phyloP scores from a whole-genome alignment of 2,113 vertebrate genomes.

The Macrotis lagotis region DNA sequence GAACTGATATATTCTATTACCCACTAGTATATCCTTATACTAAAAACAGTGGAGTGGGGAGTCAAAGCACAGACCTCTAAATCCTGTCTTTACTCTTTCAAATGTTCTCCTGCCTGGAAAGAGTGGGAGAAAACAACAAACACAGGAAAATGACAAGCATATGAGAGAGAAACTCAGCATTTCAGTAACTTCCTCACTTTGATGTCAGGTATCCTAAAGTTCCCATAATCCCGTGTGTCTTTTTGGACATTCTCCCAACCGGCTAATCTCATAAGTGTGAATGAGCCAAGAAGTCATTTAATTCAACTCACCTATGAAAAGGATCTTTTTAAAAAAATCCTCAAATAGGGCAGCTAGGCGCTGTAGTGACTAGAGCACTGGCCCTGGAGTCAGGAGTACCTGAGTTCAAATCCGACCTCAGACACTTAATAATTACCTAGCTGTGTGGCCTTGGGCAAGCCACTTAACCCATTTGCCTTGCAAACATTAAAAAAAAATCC shows the following conservation, averaged over 20 bases:
- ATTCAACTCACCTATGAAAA: not conserved
- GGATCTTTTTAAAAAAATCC: not conserved
- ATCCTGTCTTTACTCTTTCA: conserved; percentile 68
- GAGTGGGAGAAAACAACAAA: conserved; percentile 83
- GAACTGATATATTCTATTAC: too few relatives aligned
- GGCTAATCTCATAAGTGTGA: not conserved
- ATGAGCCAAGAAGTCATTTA: too few relatives aligned
- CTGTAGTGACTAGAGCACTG: too few relatives aligned
- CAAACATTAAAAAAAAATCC: too few relatives aligned
- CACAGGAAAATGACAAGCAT: not conserved
- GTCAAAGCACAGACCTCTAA: not conserved
- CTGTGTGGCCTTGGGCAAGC: too few relatives aligned
- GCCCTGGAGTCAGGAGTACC: too few relatives aligned
- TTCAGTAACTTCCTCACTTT: not conserved
- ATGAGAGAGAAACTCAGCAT: not conserved
- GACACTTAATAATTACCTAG: too few relatives aligned
- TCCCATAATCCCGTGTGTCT: not conserved
- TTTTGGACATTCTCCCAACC: not conserved
- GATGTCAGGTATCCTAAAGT: not conserved
- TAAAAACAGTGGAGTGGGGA: not conserved
- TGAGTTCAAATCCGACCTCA: too few relatives aligned
- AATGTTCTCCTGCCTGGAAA: conserved; percentile 86
- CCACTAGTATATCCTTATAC: too few relatives aligned
- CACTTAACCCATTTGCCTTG: too few relatives aligned
- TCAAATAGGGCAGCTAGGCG: too few relatives aligned